phyloP scores from a whole-genome alignment of 2,113 vertebrate species.

The Rhegmatorhina hoffmannsi region DNA sequence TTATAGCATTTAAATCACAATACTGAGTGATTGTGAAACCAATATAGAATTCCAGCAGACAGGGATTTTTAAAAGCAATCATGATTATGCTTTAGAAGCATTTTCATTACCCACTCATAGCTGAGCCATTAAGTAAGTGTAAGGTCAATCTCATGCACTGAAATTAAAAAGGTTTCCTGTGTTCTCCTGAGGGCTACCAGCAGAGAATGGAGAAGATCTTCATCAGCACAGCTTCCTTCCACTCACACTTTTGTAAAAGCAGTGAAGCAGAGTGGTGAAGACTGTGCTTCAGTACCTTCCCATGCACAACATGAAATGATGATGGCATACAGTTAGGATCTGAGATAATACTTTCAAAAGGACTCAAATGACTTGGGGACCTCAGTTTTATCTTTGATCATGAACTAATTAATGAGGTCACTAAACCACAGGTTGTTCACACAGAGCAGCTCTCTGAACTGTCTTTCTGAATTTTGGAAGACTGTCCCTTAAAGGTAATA shows the following conservation, averaged over 20 bases:
- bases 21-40: neutral
- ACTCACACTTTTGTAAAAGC: neutral
- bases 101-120: neutral
- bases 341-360: neutral
- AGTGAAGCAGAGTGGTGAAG: neutral
- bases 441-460: neutral
- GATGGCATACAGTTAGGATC: neutral
- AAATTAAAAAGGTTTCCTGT: neutral
- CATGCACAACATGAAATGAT: neutral
- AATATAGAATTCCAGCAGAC: neutral
- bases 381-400: neutral
- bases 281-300: neutral
- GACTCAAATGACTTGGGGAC: neutral
- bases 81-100: neutral
- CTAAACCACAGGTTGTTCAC: neutral
- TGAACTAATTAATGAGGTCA: neutral
- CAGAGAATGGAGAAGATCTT: neutral
- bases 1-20: slow-evolving; percentile 4
- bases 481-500: neutral
- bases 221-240: neutral
- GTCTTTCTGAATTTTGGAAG: neutral
- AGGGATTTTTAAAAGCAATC: neutral
- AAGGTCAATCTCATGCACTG: neutral
- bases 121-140: neutral
- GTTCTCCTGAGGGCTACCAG: neutral